phyloP scores from a whole-genome alignment of 2,113 vertebrate species.

The Hyperopisus bebe region DNA sequence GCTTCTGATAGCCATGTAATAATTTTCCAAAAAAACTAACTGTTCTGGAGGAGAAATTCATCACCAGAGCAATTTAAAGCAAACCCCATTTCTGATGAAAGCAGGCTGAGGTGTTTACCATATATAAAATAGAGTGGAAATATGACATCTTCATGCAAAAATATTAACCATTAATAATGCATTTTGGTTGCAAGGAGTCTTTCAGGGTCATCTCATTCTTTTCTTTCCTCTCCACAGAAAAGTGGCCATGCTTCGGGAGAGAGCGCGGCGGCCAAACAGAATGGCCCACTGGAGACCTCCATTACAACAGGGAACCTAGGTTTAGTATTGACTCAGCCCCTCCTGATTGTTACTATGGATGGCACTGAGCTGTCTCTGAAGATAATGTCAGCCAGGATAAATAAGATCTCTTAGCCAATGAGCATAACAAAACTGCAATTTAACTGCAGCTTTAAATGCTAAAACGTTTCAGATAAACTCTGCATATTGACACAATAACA shows the following conservation, averaged over 20 bases:
- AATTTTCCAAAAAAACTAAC: conserved; percentile 41
- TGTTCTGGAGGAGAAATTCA: conserved; percentile 36
- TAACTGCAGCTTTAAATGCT: neutral
- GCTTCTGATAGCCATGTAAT: conserved; percentile 44
- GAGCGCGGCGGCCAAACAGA: neutral
- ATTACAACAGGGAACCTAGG: neutral
- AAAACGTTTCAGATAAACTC: neutral
- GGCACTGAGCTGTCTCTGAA: neutral
- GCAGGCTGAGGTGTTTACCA: neutral
- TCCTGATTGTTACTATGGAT: conserved; percentile 1
- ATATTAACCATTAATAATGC: neutral
- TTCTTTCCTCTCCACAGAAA: neutral
- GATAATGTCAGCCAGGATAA: neutral
- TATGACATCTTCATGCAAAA: conserved; percentile 12
- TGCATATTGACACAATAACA: neutral
- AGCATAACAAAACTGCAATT: neutral
- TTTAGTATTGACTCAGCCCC: neutral
- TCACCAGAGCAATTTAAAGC: neutral
- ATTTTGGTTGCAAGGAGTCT: neutral
- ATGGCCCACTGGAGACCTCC: neutral
- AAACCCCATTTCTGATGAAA: neutral
- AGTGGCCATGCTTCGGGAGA: neutral
- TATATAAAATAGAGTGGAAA: neutral
- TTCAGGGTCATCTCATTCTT: conserved; percentile 9
- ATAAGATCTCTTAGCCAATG: neutral